Conservation (phyloP, 37 sponge, comb jelly and placozoan genomes). For the Trichoplax adhaerens region DNA sequence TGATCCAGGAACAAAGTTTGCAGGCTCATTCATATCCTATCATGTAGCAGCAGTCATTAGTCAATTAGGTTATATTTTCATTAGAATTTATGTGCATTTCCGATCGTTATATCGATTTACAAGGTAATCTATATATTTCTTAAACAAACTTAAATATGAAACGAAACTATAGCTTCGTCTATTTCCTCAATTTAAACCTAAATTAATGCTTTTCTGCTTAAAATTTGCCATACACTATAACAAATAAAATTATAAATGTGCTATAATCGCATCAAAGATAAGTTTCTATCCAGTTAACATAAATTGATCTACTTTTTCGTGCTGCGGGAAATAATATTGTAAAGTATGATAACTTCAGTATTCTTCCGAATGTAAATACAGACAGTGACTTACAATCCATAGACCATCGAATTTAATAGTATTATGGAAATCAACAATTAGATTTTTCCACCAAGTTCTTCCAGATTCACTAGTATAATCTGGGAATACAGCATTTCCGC, state of each 20-base stretch:
- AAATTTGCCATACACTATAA: no score
- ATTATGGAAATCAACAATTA: constrained; percentile 20
- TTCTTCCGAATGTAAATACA: no score
- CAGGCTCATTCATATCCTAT: constrained; percentile 78
- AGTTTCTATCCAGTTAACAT: no score
- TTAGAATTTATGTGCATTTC: no score
- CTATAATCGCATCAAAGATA: no score
- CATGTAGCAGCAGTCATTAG: not conserved
- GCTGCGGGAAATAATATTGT: no score
- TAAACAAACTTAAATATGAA: not conserved
- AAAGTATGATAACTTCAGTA: no score
- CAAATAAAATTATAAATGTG: no score
- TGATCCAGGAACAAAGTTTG: constrained; percentile 53
- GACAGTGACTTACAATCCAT: constrained; percentile 38
- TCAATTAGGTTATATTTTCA: no score
- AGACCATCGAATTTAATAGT: constrained; percentile 46
- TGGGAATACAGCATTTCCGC: constrained; percentile 32
- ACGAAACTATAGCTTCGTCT: not conserved
- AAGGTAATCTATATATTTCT: no score
- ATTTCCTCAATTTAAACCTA: not conserved
- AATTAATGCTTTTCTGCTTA: not conserved
- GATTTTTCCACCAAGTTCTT: constrained; percentile 22
- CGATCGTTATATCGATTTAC: no score
- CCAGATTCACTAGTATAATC: constrained; percentile 42
- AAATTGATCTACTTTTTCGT: no score